Evolutionary conservation across 2,888 invertebrate genomes (phyloP), one percentile per base, ranked within the genome.

Genomic region (Hoplodrina blanda): DNA sequence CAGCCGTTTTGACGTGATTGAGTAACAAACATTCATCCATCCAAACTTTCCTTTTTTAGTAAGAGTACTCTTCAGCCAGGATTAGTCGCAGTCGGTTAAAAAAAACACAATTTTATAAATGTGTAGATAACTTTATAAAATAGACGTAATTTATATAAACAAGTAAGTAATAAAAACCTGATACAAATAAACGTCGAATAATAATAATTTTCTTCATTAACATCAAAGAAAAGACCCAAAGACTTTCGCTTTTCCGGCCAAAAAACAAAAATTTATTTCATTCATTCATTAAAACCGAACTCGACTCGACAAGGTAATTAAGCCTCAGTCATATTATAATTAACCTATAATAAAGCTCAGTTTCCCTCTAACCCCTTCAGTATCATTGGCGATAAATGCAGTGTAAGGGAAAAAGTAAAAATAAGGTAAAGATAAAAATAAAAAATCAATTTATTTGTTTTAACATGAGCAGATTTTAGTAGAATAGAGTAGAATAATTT

Each of bases 301-400:
- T 25, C 20, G n/a, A 49, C 56, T 56, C 44, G 1, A n/a, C 46
- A 15, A 56, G 17, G 15, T 67, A 67, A 57, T 57, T 61, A 68
- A 73, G 52, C 52, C 37, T n/a, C 66, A 59, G 13, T 73, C 46
- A 62, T 62, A 68, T 75, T 75, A 49, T 62, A 75, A 75, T 62
- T 62, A 75, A 49, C 49, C 19, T 13, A 41, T 62, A 57, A 75
- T 67, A 62, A 75, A 7, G 56, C 20, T 20, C 33, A 46, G 52
- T 33, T 62, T 19, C 10, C 25, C 52, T 68, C 33, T 41, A 49
- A 61, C 41, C 56, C 33, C 20, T 50, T 50, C n/a, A 41, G 44
- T 49, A 44, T 33, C 6, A 53, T 37, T 20, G 25, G 20, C 50
- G 25, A 11, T 33, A 13, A 57, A 54, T n/a, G 15, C n/a, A 59